Evolutionary conservation across 2,113 vertebrate genomes (phyloP), one percentile per base, ranked within the genome.

Genomic region (Entelurus aequoreus): DNA sequence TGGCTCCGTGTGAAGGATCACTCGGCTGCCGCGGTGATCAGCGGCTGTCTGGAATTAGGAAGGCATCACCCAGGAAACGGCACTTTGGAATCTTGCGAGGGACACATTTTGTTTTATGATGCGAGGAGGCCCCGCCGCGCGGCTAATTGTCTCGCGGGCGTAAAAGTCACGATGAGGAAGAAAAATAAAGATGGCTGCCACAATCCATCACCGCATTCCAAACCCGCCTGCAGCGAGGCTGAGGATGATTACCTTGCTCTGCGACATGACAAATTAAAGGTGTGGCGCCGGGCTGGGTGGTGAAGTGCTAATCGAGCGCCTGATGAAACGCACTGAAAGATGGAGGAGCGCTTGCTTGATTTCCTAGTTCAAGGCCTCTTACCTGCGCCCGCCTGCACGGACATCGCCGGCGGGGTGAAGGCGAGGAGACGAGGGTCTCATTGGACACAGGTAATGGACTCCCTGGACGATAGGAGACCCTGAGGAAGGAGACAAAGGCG

Each of bases 281-380:
- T 50, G 14, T 10, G 42, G 62, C 8, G 63, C 3, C 14, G 38
- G 19, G 1, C 35, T 21, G 47, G 51, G 19, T 36, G 68, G 80
- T 78, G 74, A 79, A 76, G 79, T 80, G 80, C 71, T 69, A 76
- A 81, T 82, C 81, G 79, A 48, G 66, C 64, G 7, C 63, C 69
- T 80, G 80, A 87, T 79, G 82, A 84, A 82, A 77, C 69, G 56
- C 42, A 66, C 71, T 68, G 72, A 76, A 81, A 80, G 76, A 78
- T 56, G 63, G 51, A 44, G 46, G 48, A 46, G 62, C 59, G 67
- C 71, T 54, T 40, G 35, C 21, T 13, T 11, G 52, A 1, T 46
- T 59, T 16, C 54, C 42, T 69, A 63, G 14, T 69, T 64, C 60
- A 60, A 57, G 44, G 66, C 64, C 63, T 46, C 59, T 65, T 48